Evolutionary conservation across 2,888 invertebrate genomes (phyloP), one percentile per base, ranked within the genome.

Genomic region (Eupithecia subumbrata): DNA sequence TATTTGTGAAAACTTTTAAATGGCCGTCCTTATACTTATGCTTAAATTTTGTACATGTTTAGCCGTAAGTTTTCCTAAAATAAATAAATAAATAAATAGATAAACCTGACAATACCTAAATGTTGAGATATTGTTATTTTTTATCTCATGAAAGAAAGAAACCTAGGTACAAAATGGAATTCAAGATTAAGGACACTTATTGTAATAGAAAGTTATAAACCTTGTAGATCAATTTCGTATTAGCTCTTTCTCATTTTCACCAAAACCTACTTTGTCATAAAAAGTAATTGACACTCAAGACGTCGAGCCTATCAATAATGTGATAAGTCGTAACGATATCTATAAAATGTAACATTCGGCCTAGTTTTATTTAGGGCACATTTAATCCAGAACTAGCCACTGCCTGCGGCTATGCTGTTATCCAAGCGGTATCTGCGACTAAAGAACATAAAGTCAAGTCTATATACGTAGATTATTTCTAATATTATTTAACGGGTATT

Each of bases 231-330:
- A 77, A 68, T 78, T 77, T 74, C 74, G 70, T 78, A 67, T 81
- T 69, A 77, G 70, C 77, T 73, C 76, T 75, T 76, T 75, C 79
- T 83, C 83, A 76, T 82, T 84, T 83, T 80, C 80, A 79, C 80
- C 76, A 78, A 79, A 86, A 84, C 84, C 52, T 84, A 85, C 85
- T 83, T 79, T 83, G 83, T 86, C 87, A 88, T 88, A 88, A 87
- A 86, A 88, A 84, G 83, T 88, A 89, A 88, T 88, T 86, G 89
- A 86, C 86, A 86, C 85, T 86, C 84, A 84, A 84, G 84, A 80
- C 82, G 82, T 79, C 79, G 72, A 82, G 83, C 85, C 83, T 84
- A 88, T 88, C 87, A 87, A 88, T 88, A 87, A 86, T 85, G 84
- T 84, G 85, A 86, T 86, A 87, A 85, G 84, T 84, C 84, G 82